These are phyloP conservation scores for Dioctria rufipes DNA, from an alignment of 2,888 invertebrate species.

Conservation along the genomic window DNA sequence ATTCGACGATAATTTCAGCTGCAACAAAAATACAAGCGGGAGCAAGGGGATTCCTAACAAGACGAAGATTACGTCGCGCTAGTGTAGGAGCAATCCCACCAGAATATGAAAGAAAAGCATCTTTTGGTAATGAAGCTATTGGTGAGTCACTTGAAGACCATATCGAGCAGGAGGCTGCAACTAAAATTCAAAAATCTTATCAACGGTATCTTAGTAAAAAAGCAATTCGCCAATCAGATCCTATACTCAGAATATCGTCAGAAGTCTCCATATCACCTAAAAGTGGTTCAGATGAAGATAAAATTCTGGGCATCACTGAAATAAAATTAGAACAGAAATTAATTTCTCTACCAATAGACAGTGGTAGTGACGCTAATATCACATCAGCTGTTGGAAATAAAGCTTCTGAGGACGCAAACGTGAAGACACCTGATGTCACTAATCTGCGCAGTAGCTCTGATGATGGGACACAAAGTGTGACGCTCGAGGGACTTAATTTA, in stretches of 20 bases:
- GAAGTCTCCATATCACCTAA: constrained; percentile 42
- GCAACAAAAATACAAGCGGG: constrained; percentile 69
- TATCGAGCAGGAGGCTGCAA: constrained; percentile 62
- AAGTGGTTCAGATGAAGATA: constrained; percentile 53
- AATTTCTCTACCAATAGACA: not conserved
- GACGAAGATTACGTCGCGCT: constrained; percentile 65
- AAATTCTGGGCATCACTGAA: constrained; percentile 56
- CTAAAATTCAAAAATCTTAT: constrained; percentile 59
- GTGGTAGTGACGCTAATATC: not conserved
- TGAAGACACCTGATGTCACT: not conserved
- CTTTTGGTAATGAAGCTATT: constrained; percentile 69
- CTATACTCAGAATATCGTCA: constrained; percentile 21
- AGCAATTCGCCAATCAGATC: constrained; percentile 38
- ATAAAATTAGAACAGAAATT: constrained; percentile 59
- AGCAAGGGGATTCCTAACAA: constrained; percentile 67
- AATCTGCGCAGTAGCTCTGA: constrained; percentile 14
- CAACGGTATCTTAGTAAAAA: constrained; percentile 61
- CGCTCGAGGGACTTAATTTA: constrained; percentile 61
- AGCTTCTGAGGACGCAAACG: not conserved
- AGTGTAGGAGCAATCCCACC: constrained; percentile 64
- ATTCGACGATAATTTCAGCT: constrained; percentile 69
- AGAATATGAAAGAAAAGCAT: constrained; percentile 59
- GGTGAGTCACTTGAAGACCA: constrained; percentile 68
- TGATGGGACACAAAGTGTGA: constrained; percentile 26
- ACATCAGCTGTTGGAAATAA: constrained; percentile 17